Evolutionary conservation across 2,888 invertebrate species (phyloP), one percentile per base, ranked within the genome.

Genomic region (Callimorpha dominula): DNA sequence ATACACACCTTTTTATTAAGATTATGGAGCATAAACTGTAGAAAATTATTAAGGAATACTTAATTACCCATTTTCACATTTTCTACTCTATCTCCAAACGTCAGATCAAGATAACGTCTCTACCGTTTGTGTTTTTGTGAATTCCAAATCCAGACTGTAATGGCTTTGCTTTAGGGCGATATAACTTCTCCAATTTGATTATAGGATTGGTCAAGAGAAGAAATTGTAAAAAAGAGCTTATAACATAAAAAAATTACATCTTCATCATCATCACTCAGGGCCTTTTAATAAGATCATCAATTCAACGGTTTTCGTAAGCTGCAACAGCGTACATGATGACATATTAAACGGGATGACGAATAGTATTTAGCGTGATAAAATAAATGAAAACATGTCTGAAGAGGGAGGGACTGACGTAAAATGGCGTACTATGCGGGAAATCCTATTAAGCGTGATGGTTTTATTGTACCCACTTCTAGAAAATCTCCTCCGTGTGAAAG

Each of bases 41-140:
- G 46, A 68, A 57, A 42, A 46, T 31, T 12, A 60, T 14, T 60
- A 68, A 4, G 1, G 11, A 60, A 57, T 68, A 46, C 20, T 49
- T 68, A 68, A 68, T 68, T 68, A 68, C 46, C 57, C 14, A 60
- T 68, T 60, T 68, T 68, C 68, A 68, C 46, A 60, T 60, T 60
- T 68, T 15, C 42, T 15, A 15, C 42, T 15, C 11, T 67, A 67
- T 54, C 52, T 52, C 46, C 15, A 9, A 68, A 60, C 20, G 57
- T 60, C 60, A 68, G 60, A 60, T 60, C 68, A 68, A 68, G 60
- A 68, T 68, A 46, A 60, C 60, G 60, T 60, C 46, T 68, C 46
- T 46, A 60, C 46, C 57, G 57, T 68, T 43, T 20, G 57, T 67
- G n/a, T 68, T 68, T n/a, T 68, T 9, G 15, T 60, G 68, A 68